Base-by-base conservation (phyloP, 2,888 invertebrate genomes). In the Sylvicola cinctus region DNA sequence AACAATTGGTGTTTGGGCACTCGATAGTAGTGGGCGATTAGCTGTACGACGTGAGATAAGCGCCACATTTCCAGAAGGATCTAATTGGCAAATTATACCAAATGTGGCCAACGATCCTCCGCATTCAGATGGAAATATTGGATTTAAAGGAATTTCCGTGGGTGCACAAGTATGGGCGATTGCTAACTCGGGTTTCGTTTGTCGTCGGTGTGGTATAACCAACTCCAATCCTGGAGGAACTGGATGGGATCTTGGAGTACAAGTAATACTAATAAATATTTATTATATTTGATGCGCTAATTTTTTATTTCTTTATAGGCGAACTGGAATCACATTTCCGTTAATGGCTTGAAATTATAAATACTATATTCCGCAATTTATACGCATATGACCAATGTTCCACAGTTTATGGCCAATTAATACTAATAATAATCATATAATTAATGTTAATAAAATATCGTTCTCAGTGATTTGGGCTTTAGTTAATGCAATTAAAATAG, bases 21-120 rank as follows among this genome's bases (percentile, higher is more conserved):
- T 88, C 17, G 80, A 87, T 44, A 65, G 68, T 15, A 67, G 66
- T 41, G 78, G 79, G 20, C 64, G 67, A 36, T 54, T 90, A 36
- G 78, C 76, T 44, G 74, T 84, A 7, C 69, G 90, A 35, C 74
- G 74, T 38, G 80, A 80, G 49, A 70, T 88, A 33, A 74, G 75
- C 3, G 58, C 64, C 23, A 66, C 72, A 23, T 78, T 75, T 45
- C 84, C 77, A 1, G 81, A 79, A 50, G 90, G 90, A 17, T 78
- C 78, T 16, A 70, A 77, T 47, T 90, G 90, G 90, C 77, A 77
- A 55, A 66, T 69, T 49, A 52, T 75, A 34, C 60, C 62, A 3
- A 60, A 65, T 35, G 64, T 70, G 54, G 63, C 67, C 29, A 62
- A 65, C 43, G 63, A 70, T 46, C 60, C 69, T 20, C 65, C 66